Evolutionary conservation across 2,113 vertebrate genomes (phyloP).

Genomic region (Dinomys branickii): DNA sequence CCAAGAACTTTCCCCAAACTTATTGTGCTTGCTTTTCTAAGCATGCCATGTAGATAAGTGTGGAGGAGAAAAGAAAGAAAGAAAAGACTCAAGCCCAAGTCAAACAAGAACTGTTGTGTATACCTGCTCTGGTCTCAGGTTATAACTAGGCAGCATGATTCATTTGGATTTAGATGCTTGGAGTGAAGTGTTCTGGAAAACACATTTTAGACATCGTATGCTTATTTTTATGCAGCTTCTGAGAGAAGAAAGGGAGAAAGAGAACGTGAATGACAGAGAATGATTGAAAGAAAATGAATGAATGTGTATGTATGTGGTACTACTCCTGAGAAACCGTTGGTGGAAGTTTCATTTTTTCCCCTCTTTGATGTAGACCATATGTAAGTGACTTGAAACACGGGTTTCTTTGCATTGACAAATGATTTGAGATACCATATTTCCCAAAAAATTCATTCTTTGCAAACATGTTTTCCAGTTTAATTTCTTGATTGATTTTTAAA

Average conservation of each 20-base stretch:
- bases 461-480: slow-evolving; percentile 30
- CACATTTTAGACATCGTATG: neutral
- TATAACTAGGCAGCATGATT: neutral
- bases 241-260: neutral
- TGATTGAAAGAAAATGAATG: neutral
- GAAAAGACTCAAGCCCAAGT: neutral
- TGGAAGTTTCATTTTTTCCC: neutral
- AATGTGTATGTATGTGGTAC: neutral
- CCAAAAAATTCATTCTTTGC: neutral
- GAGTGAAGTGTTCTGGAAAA: neutral
- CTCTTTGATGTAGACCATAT: neutral
- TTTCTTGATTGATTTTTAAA: neutral
- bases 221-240: slow-evolving; percentile 19
- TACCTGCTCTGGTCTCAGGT: slow-evolving; percentile 15
- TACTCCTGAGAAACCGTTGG: neutral
- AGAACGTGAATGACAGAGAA: neutral
- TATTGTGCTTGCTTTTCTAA: neutral
- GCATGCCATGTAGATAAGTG: neutral
- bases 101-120: slow-evolving; percentile 57
- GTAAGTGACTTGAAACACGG: neutral
- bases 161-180: slow-evolving; percentile 16
- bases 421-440: neutral
- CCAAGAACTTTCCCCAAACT: slow-evolving; percentile 32
- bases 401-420: slow-evolving; percentile 35
- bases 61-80: neutral